A percentile compares a stretch with the other conserved stretches of the same genome.
These are phyloP conservation scores for Prinia subflava DNA, from an alignment of 2,113 vertebrate genomes.

Conservation along the genomic window DNA sequence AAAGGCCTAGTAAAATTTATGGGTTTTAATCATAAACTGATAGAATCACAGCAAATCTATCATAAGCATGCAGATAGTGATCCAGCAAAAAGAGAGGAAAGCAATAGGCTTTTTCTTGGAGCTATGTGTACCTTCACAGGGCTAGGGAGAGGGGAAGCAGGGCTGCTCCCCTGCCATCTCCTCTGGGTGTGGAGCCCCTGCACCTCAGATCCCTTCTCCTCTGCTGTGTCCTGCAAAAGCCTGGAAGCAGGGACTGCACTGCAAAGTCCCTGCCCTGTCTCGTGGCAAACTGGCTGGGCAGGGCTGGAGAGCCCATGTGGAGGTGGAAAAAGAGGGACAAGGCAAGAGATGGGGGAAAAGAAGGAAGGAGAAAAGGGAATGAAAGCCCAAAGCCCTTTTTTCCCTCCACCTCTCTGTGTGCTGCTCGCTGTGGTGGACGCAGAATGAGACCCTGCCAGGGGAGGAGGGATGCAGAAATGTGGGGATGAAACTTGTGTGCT, in stretches of 20 bases:
- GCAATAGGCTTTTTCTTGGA: background rate
- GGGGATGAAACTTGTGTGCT: background rate
- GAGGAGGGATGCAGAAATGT: background rate
- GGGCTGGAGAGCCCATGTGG: background rate
- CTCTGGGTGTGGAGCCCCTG: fast-evolving
- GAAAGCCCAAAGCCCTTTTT: background rate
- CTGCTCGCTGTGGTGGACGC: fast-evolving
- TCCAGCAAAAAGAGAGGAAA: background rate
- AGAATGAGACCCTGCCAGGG: background rate
- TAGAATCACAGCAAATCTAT: constrained; percentile 48
- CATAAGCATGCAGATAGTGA: background rate
- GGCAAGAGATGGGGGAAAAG: background rate
- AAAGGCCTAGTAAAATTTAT: constrained; percentile 53
- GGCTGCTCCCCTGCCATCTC: background rate
- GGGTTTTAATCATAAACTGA: constrained; percentile 53
- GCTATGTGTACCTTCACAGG: background rate
- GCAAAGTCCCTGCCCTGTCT: background rate
- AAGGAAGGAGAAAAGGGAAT: background rate
- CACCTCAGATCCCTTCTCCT: background rate
- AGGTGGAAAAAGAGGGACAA: background rate
- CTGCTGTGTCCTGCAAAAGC: background rate
- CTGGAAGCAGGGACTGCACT: background rate
- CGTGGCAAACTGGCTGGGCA: fast-evolving
- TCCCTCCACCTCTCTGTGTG: background rate
- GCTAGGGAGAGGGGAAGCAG: background rate